These are phyloP conservation scores for Cheilosia impressa DNA, from an alignment of 2,888 invertebrate species.

Conservation along the genomic window DNA sequence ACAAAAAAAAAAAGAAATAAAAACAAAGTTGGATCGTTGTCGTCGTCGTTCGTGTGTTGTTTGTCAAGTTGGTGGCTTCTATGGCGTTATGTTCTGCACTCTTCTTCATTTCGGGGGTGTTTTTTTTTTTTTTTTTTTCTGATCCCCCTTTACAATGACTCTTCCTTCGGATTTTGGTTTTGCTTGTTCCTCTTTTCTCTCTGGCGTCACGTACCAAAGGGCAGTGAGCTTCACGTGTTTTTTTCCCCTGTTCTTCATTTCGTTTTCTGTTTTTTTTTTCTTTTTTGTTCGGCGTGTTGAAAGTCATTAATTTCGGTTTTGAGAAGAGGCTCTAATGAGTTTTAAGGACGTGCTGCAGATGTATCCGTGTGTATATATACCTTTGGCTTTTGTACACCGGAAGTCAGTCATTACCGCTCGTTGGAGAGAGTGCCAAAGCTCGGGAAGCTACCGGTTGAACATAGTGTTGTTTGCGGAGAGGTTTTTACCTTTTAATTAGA, in stretches of 20 bases:
- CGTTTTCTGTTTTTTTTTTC: neutral
- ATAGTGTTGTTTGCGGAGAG: constrained; percentile 74
- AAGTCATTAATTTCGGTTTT: constrained; percentile 75
- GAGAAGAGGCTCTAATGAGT: constrained; percentile 76
- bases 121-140: constrained; percentile 17
- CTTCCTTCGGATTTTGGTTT: constrained; percentile 33
- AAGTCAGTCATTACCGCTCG: constrained; percentile 75
- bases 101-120: neutral
- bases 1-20: constrained; percentile 9
- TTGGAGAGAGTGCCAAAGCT: constrained; percentile 35
- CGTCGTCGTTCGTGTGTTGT: constrained; percentile 71
- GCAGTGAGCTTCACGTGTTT: constrained; percentile 63
- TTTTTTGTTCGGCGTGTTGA: constrained; percentile 56
- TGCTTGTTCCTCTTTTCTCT: constrained; percentile 30
- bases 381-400: constrained; percentile 65
- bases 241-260: constrained; percentile 9
- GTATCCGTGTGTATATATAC: constrained; percentile 46
- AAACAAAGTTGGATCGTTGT: constrained; percentile 27
- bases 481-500: constrained; percentile 75
- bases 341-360: constrained; percentile 73
- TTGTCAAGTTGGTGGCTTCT: constrained; percentile 69
- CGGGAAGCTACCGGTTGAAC: constrained; percentile 70
- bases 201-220: constrained; percentile 62
- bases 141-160: constrained; percentile 6
- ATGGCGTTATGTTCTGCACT: constrained; percentile 24